Base-by-base conservation (phyloP, 2,888 invertebrate genomes). In the Athalia rosae region DNA sequence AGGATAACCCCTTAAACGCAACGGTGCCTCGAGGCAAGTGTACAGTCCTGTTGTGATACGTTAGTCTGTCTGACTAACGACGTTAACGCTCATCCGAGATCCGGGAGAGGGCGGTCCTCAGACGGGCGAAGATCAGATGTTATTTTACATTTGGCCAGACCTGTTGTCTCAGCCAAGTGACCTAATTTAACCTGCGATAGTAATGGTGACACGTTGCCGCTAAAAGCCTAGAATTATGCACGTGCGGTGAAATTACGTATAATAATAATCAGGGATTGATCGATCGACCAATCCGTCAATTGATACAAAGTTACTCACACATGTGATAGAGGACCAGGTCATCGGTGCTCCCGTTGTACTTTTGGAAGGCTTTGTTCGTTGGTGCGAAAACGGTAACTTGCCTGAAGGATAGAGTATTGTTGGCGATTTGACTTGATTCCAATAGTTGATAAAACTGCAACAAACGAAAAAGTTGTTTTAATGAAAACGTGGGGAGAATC, bases 301-400 rank as follows among this genome's bases (percentile, higher is more conserved):
- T 5, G 59, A 76, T 76, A 62, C 66, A 56, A 64, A 74, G 59
- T 28, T 83, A 93, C 95, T 95, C 91, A 96, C 96, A 93, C 90
- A 96, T 95, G 87, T 97, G 97, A 87, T 97, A 96, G 28, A 95
- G 92, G 28, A 96, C 94, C 79, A 95, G 90, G 76, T 89, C 89
- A 77, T 92, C 92, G 86, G 91, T 91, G 79, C 92, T 92, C 0
- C 92, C 93, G 80, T 91, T 92, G 90, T 93, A 94, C 80, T 93
- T 92, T 90, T 95, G 95, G 91, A 97, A 96, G 78, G 97, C 97
- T 82, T 94, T 93, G 90, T 97, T 97, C 81, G 95, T 96, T 8
- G 97, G 97, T 76, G 96, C 97, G 87, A 97, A 97, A 79, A 97
- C 91, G n/a, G 97, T 97, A 87, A 95, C 93, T 87, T 94, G 93